A percentile compares a stretch with the other conserved stretches of the same genome.
phyloP scores from a whole-genome alignment of 2,888 invertebrate genomes.

The Pandemis heparana region DNA sequence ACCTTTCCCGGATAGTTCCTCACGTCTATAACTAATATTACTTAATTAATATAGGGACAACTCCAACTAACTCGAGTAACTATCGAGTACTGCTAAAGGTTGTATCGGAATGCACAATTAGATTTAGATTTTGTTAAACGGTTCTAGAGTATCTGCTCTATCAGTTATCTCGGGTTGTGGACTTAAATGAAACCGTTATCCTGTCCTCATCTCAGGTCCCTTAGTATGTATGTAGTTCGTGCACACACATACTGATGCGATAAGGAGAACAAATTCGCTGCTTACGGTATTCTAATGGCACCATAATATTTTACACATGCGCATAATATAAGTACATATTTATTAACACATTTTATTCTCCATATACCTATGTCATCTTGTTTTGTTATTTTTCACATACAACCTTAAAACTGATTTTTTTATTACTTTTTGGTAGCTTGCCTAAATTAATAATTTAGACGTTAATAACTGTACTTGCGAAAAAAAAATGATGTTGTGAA shows the following conservation, averaged over 20 bases:
- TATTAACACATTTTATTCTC: not conserved
- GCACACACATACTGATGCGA: constrained; percentile 1
- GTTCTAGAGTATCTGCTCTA: not conserved
- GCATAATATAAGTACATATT: not conserved
- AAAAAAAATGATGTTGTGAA: not conserved
- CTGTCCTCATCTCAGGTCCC: not conserved
- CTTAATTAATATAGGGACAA: constrained; percentile 25
- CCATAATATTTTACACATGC: not conserved
- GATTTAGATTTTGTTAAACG: constrained; percentile 8
- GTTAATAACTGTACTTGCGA: no score
- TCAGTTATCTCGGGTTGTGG: not conserved
- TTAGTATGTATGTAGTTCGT: not conserved
- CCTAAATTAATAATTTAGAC: no score
- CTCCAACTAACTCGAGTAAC: constrained; percentile 12
- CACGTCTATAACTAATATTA: constrained; percentile 20
- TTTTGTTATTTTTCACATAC: no score
- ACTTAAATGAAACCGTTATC: constrained; percentile 13
- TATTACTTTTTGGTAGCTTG: no score
- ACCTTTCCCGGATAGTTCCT: constrained; percentile 32
- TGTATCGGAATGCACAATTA: constrained; percentile 25
- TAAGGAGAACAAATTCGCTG: not conserved
- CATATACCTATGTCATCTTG: no score
- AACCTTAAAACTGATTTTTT: no score
- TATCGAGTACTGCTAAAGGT: constrained; percentile 9
- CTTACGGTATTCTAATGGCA: constrained; percentile 11